Conservation (phyloP, 2,797 vertebrate species). For the Acanthis flammea region DNA sequence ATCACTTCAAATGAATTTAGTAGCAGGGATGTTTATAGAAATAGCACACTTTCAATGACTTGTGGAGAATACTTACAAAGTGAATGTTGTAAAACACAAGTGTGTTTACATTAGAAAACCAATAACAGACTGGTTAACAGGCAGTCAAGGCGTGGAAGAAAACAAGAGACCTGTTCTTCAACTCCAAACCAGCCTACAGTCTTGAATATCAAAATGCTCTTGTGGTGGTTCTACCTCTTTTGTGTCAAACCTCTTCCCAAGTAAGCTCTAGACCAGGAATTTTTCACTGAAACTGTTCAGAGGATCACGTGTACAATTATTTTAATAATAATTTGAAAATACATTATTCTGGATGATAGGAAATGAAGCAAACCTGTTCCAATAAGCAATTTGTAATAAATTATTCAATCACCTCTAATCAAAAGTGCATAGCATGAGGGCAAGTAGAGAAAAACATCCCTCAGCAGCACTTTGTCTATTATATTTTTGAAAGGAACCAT, state of each 20-base stretch:
- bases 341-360: background rate
- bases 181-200: background rate
- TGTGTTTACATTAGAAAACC: constrained; percentile 43
- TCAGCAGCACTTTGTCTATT: background rate
- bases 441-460: background rate
- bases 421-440: background rate
- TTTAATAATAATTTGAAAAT: background rate
- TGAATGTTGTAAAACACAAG: constrained; percentile 55
- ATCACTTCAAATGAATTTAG: constrained; percentile 60
- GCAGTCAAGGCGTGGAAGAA: background rate
- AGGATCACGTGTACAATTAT: background rate
- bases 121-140: constrained; percentile 37
- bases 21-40: constrained; percentile 54
- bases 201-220: background rate
- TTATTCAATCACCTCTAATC: constrained; percentile 7
- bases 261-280: background rate
- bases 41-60: constrained; percentile 54
- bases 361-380: background rate
- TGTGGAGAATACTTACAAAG: constrained; percentile 52
- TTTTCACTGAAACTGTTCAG: background rate
- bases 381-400: background rate
- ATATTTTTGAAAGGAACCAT: background rate
- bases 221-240: background rate
- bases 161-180: constrained; percentile 3
- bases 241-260: background rate